phyloP scores from a whole-genome alignment of 2,797 vertebrate genomes.

The Clamator glandarius region DNA sequence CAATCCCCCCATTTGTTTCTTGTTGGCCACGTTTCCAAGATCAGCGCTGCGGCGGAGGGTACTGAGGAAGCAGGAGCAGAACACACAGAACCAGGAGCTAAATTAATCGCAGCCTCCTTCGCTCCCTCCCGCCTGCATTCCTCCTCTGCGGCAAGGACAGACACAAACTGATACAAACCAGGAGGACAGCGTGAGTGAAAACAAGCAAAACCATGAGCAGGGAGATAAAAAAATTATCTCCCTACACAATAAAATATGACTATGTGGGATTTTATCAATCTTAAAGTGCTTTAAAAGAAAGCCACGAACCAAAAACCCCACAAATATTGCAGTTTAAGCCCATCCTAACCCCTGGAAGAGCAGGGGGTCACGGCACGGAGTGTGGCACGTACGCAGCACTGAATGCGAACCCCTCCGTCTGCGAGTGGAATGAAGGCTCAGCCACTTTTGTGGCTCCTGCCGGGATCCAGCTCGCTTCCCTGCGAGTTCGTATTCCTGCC shows the following conservation, averaged over 20 bases:
- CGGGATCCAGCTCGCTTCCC: background rate
- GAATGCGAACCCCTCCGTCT: accelerated
- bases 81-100: background rate
- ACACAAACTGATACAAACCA: background rate
- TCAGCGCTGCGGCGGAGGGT: background rate
- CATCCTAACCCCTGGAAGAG: background rate
- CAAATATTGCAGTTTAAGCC: background rate
- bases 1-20: background rate
- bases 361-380: accelerated
- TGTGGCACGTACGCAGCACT: accelerated
- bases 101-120: background rate
- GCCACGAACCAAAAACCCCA: no score
- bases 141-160: background rate
- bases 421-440: background rate
- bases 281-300: background rate
- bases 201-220: background rate
- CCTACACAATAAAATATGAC: background rate
- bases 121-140: accelerated
- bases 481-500: accelerated
- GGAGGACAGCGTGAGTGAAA: background rate
- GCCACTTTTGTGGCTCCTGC: background rate
- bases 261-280: background rate
- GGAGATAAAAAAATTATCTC: background rate
- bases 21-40: background rate
- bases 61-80: background rate